These are phyloP conservation scores for Tethea ocularis DNA, from an alignment of 2,888 invertebrate genomes.

Conservation along the genomic window DNA sequence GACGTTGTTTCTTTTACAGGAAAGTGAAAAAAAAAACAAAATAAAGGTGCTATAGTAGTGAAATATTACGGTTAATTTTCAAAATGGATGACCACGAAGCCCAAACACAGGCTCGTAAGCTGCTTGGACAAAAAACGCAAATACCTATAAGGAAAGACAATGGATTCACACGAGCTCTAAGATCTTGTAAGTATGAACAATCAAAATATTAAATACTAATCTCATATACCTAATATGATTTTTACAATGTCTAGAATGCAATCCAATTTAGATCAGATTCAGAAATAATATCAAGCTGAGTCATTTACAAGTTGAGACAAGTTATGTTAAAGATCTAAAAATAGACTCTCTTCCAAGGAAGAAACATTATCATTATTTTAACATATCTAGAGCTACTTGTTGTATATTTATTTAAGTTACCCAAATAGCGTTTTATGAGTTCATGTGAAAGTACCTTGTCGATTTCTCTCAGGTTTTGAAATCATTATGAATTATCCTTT, in stretches of 20 bases:
- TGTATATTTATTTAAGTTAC: no score
- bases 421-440: neutral
- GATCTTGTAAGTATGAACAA: conserved; percentile 68
- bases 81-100: conserved; percentile 63
- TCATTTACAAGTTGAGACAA: neutral
- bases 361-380: no score
- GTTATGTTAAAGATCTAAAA: neutral
- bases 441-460: no score
- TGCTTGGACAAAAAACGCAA: conserved; percentile 65
- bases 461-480: no score
- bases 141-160: conserved; percentile 54
- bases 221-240: neutral
- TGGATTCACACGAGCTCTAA: conserved; percentile 56
- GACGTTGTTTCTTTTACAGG: neutral
- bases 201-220: neutral
- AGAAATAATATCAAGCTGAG: neutral
- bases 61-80: conserved; percentile 4
- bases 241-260: neutral
- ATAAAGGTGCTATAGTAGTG: no score
- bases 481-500: no score
- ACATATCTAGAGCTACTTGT: no score
- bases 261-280: neutral
- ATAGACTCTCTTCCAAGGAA: neutral
- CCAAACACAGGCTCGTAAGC: conserved; percentile 67
- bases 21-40: neutral